Percentiles rank a stretch among this genome's conserved stretches.
phyloP scores from a whole-genome alignment of 1,140 invertebrate species.

The Drosophila repletoides region DNA sequence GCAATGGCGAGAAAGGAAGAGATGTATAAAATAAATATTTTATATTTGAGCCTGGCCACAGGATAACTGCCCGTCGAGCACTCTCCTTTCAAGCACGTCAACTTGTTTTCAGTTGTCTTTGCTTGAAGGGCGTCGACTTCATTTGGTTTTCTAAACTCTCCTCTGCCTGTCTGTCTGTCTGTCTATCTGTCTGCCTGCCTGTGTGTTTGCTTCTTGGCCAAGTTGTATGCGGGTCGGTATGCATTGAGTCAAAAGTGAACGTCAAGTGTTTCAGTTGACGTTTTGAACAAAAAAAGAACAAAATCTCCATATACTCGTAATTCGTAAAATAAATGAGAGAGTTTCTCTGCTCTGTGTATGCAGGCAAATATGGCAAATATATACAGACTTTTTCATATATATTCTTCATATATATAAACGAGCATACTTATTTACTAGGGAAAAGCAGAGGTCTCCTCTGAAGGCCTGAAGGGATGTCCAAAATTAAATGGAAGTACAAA shows the following conservation, averaged over 20 bases:
- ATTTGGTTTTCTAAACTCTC: conserved; percentile 40
- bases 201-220: conserved; percentile 41
- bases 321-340: conserved; percentile 28
- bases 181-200: not conserved
- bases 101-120: not conserved
- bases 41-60: too few species aligned
- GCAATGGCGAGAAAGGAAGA: too few species aligned
- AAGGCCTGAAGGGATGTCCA: too few species aligned
- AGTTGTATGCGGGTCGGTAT: conserved; percentile 58
- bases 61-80: not conserved
- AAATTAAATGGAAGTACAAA: too few species aligned
- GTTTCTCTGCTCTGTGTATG: conserved; percentile 19
- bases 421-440: too few species aligned
- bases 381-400: too few species aligned
- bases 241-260: conserved; percentile 55
- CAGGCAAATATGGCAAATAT: too few species aligned
- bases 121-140: conserved; percentile 51
- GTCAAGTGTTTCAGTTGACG: conserved; percentile 68
- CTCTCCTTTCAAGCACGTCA: too few species aligned
- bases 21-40: too few species aligned
- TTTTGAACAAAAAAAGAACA: conserved; percentile 57
- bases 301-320: too few species aligned
- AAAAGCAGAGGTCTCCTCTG: too few species aligned
- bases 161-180: conserved; percentile 19
- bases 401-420: too few species aligned